phyloP scores from a whole-genome alignment of 30 jellyfish, hydroid and myxozoan genomes.

The Pseudorhiza aurosa region DNA sequence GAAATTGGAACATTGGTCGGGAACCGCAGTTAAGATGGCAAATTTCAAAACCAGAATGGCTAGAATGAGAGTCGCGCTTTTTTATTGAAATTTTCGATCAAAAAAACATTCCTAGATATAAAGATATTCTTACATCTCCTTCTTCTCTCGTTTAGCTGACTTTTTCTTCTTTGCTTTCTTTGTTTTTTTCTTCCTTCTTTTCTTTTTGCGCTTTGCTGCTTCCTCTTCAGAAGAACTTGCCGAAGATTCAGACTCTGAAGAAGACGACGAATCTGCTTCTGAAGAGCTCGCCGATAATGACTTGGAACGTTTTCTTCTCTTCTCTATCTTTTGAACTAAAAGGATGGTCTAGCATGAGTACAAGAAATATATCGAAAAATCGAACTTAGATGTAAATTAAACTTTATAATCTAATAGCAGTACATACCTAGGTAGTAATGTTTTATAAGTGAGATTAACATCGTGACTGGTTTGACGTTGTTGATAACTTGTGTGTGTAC shows the following conservation, averaged over 20 bases:
- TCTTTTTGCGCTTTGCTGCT: slow-evolving; percentile 28
- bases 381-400: too few relatives aligned
- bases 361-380: too few relatives aligned
- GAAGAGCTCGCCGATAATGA: not conserved
- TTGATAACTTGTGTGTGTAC: too few relatives aligned
- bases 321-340: slow-evolving; percentile 16
- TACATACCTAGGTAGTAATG: too few relatives aligned
- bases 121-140: not conserved
- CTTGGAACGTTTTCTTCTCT: not conserved
- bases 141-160: not conserved
- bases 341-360: too few relatives aligned
- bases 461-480: too few relatives aligned
- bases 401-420: too few relatives aligned
- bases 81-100: not conserved
- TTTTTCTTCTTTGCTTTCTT: not conserved
- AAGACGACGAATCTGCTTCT: slow-evolving; percentile 34
- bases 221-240: slow-evolving; percentile 53
- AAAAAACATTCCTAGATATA: not conserved
- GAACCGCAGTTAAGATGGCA: too few relatives aligned
- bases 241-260: slow-evolving; percentile 55
- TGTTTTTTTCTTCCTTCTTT: slow-evolving; percentile 41
- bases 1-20: too few relatives aligned
- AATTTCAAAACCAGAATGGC: too few relatives aligned
- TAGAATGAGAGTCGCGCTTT: too few relatives aligned
- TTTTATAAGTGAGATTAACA: too few relatives aligned